Base-by-base conservation (phyloP, 1,140 invertebrate genomes). In the Chymomyza costata region DNA sequence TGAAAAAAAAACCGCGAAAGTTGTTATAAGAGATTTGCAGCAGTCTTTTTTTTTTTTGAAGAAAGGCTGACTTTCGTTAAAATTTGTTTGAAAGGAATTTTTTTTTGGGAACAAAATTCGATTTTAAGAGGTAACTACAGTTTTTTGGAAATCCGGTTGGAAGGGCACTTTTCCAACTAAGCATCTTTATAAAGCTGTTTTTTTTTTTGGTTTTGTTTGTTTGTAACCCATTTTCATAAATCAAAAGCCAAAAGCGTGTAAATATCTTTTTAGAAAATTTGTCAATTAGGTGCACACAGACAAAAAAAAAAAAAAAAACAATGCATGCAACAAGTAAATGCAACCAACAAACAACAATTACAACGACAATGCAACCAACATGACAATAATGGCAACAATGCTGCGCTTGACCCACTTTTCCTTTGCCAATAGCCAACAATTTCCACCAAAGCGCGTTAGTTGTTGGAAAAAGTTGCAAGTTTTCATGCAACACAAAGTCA, bases 351-450 rank as follows among this genome's bases (percentile, higher is more conserved):
- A 31, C 19, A 51, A 13, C 50, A 48, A 41, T 44, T 51, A 17
- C 44, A 45, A 50, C 44, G n/a, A 46, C 45, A 56, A 39, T n/a
- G n/a, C n/a, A n/a, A n/a, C n/a, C 19, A 18, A 11, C 21, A 16
- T 14, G 14, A 41, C 41, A 57, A 52, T 56, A 53, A 49, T 54
- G 38, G 46, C 70, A 78, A 80, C 68, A 78, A 66, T 82, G 68
- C 65, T 82, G 78, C 65, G 78, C 78, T 82, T 82, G 78, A 80
- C 78, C 78, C 71, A 82, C 78, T 82, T 82, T 82, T 82, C 68
- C 78, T 73, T 71, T 68, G 71, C 70, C 51, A 54, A 60, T 21
- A 65, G 61, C 48, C 65, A 73, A 73, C 67, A 73, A 71, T 78
- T 78, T 78, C 63, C 71, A 78, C 62, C 57, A 57, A 60, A 65